These are phyloP conservation scores for Dissostichus mawsoni DNA, from an alignment of 2,113 vertebrate species.

Conservation along the genomic window DNA sequence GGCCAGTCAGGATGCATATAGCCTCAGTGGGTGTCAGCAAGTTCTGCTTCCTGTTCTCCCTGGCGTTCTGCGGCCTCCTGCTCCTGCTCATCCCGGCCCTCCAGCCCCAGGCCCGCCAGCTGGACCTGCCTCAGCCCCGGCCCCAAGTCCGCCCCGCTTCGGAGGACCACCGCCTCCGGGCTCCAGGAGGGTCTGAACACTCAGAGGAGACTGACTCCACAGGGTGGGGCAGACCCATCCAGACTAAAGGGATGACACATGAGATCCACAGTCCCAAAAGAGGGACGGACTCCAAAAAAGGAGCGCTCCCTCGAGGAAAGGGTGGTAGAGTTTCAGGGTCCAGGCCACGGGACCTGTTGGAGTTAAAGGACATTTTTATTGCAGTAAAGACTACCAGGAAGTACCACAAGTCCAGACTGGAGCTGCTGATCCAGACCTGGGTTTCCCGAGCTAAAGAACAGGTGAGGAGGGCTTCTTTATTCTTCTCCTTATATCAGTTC, in stretches of 20 bases:
- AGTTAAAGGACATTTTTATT: slow-evolving; percentile 92
- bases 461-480: slow-evolving; percentile 77
- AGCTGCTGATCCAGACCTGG: slow-evolving; percentile 94
- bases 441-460: slow-evolving; percentile 89
- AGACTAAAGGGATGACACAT: background rate
- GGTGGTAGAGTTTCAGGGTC: background rate
- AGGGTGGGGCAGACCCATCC: background rate
- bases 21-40: slow-evolving; percentile 86
- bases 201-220: background rate
- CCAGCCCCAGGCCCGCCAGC: slow-evolving; percentile 64
- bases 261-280: slow-evolving; percentile 12
- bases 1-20: slow-evolving; percentile 85
- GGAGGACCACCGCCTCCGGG: background rate
- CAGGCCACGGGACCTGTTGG: slow-evolving; percentile 77
- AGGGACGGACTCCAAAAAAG: background rate
- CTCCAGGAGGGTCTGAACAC: background rate
- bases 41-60: slow-evolving; percentile 88
- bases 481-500: background rate
- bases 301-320: background rate
- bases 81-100: slow-evolving; percentile 86
- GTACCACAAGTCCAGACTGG: slow-evolving; percentile 91
- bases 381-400: slow-evolving; percentile 96
- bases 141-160: slow-evolving; percentile 49
- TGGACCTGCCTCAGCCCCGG: slow-evolving; percentile 67
- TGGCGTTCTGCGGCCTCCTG: slow-evolving; percentile 86